Evolutionary conservation across 64 coral and sea anemone species (phyloP).

Genomic region (Montipora cactus): DNA sequence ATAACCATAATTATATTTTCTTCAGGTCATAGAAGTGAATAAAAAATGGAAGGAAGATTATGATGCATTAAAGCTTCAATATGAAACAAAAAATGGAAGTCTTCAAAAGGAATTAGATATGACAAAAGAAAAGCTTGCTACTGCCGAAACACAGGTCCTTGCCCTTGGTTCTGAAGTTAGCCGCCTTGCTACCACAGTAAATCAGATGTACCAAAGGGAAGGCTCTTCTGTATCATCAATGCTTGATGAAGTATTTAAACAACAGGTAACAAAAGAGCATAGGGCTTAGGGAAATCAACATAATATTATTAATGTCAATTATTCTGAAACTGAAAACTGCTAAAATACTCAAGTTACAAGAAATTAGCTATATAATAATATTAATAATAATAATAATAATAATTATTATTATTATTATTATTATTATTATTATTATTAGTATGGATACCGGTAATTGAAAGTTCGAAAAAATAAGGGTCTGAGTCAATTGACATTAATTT

Average conservation of each 20-base stretch:
- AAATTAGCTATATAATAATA: too few species aligned
- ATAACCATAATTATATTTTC: neutral
- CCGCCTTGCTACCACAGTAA: constrained; percentile 82
- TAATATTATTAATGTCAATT: too few species aligned
- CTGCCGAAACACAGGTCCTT: constrained; percentile 87
- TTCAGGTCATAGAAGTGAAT: constrained; percentile 80
- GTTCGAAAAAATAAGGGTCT: too few species aligned
- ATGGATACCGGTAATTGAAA: too few species aligned
- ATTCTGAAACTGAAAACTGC: too few species aligned
- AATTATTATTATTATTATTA: too few species aligned
- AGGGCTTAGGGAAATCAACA: too few species aligned
- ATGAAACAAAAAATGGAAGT: constrained; percentile 53
- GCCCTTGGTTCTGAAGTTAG: constrained; percentile 83
- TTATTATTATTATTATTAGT: too few species aligned
- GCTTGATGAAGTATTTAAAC: constrained; percentile 69
- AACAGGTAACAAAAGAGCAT: constrained; percentile 55
- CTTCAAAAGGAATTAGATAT: constrained; percentile 76
- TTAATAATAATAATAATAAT: too few species aligned
- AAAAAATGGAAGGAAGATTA: constrained; percentile 95
- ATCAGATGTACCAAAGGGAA: constrained; percentile 51
- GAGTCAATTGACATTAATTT: too few species aligned
- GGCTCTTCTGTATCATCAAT: neutral
- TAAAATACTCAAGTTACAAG: too few species aligned
- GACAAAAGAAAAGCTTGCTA: constrained; percentile 79
- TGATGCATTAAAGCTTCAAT: constrained; percentile 72